Conservation (phyloP, 2,113 vertebrate species). For the Cebus imitator region DNA sequence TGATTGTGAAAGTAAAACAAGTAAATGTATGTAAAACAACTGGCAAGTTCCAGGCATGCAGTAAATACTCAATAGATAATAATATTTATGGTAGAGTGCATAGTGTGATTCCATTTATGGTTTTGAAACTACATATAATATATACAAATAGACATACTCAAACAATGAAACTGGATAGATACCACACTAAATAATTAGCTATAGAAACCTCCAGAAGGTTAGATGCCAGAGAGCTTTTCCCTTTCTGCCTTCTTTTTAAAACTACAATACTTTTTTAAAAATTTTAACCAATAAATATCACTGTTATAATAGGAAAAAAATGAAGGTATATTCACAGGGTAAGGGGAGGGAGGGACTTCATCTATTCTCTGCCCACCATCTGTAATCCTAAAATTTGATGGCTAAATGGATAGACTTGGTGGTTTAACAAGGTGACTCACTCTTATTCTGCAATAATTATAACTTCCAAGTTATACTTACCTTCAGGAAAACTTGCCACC, state of each 20-base stretch:
- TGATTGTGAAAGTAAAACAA: constrained; percentile 16
- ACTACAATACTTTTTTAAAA: not conserved
- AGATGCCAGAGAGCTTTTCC: not conserved
- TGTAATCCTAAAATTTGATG: constrained; percentile 48
- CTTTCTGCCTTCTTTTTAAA: not conserved
- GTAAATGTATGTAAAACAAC: not conserved
- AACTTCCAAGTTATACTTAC: constrained; percentile 9
- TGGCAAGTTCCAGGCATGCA: not conserved
- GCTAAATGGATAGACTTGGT: constrained; percentile 11
- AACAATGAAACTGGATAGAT: constrained; percentile 29
- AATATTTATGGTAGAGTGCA: not conserved
- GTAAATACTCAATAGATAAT: not conserved
- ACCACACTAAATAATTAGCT: constrained; percentile 8
- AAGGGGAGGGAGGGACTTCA: not conserved
- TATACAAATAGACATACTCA: not conserved
- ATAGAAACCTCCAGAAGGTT: not conserved
- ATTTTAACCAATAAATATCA: not conserved
- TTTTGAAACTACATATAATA: constrained; percentile 24
- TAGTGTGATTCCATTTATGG: not conserved
- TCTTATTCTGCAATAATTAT: constrained; percentile 39
- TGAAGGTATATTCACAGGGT: not conserved
- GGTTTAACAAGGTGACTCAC: constrained; percentile 24
- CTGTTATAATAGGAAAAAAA: constrained; percentile 1
- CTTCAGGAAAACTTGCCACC: not conserved
- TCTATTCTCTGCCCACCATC: not conserved